A percentile compares a stretch with the other conserved stretches of the same genome.
Conservation (phyloP, 2,797 vertebrate species). For the Cephalopachus bancanus region DNA sequence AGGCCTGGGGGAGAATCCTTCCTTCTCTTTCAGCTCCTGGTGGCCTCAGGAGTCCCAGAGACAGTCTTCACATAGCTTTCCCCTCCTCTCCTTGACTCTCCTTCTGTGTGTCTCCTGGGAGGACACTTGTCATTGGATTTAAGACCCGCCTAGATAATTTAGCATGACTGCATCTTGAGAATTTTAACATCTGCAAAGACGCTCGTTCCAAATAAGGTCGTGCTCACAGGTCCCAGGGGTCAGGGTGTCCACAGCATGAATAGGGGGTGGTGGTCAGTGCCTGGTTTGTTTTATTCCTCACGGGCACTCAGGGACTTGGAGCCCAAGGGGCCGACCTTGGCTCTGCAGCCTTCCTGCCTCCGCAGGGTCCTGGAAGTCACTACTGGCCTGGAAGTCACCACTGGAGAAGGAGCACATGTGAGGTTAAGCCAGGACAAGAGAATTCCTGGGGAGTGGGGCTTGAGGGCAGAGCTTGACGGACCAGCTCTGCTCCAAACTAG, state of each 20-base stretch:
- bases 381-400: no score
- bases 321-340: not conserved
- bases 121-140: not conserved
- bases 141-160: not conserved
- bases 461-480: not conserved
- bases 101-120: not conserved
- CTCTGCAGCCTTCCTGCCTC: not conserved
- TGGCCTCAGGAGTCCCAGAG: not conserved
- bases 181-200: not conserved
- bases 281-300: no score
- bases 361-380: not conserved
- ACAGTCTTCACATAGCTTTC: not conserved
- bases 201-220: not conserved
- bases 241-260: not conserved
- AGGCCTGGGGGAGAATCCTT: no score
- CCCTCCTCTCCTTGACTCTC: not conserved
- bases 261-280: no score
- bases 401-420: no score
- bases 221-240: not conserved
- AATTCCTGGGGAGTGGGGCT: not conserved
- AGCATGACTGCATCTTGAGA: not conserved
- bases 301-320: not conserved
- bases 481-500: not conserved
- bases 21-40: not conserved
- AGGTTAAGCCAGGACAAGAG: no score